Conservation (phyloP, 2,888 invertebrate genomes). For the Drosophila greeni region DNA sequence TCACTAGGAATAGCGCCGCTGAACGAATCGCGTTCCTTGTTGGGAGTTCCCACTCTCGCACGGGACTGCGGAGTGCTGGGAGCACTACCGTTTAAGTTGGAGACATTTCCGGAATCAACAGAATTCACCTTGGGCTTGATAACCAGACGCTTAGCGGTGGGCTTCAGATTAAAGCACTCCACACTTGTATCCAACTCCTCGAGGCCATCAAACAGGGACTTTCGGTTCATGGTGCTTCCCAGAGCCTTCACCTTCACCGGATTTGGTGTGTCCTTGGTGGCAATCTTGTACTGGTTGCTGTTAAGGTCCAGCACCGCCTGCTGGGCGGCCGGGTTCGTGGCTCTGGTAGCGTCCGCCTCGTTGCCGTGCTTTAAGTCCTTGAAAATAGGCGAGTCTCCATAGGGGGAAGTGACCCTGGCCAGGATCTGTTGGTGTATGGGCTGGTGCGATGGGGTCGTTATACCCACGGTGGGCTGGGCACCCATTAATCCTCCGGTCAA, state of each 20-base stretch:
- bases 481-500: constrained; percentile 49
- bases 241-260: constrained; percentile 80
- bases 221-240: constrained; percentile 78
- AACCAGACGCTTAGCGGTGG: constrained; percentile 86
- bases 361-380: constrained; percentile 83
- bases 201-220: constrained; percentile 91
- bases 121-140: constrained; percentile 81
- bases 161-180: constrained; percentile 81
- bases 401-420: constrained; percentile 88
- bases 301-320: constrained; percentile 82
- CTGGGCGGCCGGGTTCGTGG: constrained; percentile 86
- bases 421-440: constrained; percentile 86
- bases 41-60: constrained; percentile 9
- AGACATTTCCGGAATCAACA: neutral
- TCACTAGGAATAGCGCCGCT: constrained; percentile 32
- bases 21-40: constrained; percentile 51
- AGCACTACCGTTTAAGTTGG: constrained; percentile 5
- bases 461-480: constrained; percentile 28
- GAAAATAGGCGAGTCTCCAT: constrained; percentile 91
- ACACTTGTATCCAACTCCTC: constrained; percentile 87
- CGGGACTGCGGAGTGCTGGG: constrained; percentile 17
- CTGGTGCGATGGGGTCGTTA: constrained; percentile 30
- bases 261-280: constrained; percentile 79
- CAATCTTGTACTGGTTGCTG: constrained; percentile 81
- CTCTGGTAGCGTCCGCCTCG: constrained; percentile 83